A percentile compares a stretch with the other conserved stretches of the same genome.
Evolutionary conservation across 2,888 invertebrate species (phyloP).

Genomic region (Thumatha senex): DNA sequence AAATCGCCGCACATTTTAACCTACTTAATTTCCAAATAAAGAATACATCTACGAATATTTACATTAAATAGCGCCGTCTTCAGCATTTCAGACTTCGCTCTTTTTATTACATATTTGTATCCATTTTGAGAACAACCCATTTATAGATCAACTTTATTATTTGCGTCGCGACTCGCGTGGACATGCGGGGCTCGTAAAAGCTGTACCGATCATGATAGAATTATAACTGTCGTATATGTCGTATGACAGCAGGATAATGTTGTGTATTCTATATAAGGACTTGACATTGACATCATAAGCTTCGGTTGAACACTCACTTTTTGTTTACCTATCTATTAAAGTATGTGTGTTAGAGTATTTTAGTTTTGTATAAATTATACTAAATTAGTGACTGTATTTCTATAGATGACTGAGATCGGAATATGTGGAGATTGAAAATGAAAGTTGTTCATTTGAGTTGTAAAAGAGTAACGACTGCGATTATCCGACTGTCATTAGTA

Average conservation of each 20-base stretch:
- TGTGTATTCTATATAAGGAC: slow-evolving; percentile 13
- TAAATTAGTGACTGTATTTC: neutral
- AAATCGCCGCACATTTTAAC: neutral
- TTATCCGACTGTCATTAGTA: slow-evolving; percentile 3
- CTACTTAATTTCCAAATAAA: slow-evolving; percentile 14
- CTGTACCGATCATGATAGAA: slow-evolving; percentile 12
- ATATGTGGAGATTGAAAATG: neutral
- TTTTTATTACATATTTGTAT: slow-evolving; percentile 13
- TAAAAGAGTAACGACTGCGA: neutral
- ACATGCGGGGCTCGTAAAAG: slow-evolving; percentile 22
- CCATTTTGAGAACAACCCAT: slow-evolving; percentile 19
- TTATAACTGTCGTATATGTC: slow-evolving; percentile 17
- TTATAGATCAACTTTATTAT: slow-evolving; percentile 37
- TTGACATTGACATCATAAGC: slow-evolving; percentile 31
- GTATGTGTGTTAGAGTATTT: neutral
- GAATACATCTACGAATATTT: slow-evolving; percentile 11
- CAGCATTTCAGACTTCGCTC: neutral
- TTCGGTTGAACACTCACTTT: slow-evolving; percentile 2
- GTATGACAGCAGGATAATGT: slow-evolving; percentile 6
- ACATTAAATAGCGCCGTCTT: neutral
- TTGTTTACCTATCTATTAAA: neutral
- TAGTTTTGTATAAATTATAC: neutral
- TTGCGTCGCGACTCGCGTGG: slow-evolving; percentile 24
- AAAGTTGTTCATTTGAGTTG: neutral
- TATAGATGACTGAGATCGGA: neutral